These are phyloP conservation scores for Drepanosiphum platanoidis DNA, from an alignment of 2,888 invertebrate genomes.

Conservation along the genomic window DNA sequence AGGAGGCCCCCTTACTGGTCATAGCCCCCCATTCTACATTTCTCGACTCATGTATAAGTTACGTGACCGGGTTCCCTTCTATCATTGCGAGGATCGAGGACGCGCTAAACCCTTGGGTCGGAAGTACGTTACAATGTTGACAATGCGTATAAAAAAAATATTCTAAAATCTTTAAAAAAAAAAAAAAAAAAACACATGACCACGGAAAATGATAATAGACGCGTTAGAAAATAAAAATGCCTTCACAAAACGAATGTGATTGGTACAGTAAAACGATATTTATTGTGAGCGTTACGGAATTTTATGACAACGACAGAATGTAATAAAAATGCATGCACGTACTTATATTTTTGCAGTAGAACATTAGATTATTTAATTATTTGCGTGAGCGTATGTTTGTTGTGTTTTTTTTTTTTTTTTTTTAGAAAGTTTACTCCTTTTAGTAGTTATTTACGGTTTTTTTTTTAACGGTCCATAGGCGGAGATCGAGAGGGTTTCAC, in stretches of 20 bases:
- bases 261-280: neutral
- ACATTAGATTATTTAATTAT: neutral
- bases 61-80: conserved; percentile 83
- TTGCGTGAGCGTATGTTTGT: conserved; percentile 22
- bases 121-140: conserved; percentile 76
- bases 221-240: neutral
- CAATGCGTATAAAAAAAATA: neutral
- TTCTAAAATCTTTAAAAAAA: neutral
- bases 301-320: neutral
- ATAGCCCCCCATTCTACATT: conserved; percentile 90
- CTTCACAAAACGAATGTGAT: neutral
- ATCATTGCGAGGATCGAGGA: conserved; percentile 86
- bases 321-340: neutral
- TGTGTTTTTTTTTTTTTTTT: conserved; percentile 6
- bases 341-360: neutral
- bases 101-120: conserved; percentile 82
- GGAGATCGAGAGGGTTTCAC: too few relatives aligned
- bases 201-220: neutral
- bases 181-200: conserved; percentile 7
- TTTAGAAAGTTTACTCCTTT: too few relatives aligned
- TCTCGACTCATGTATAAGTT: conserved; percentile 86
- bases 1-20: conserved; percentile 86
- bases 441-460: too few relatives aligned
- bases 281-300: neutral
- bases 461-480: too few relatives aligned